These are phyloP conservation scores for Nymphalis c-album DNA, from an alignment of 2,888 invertebrate genomes.

Conservation along the genomic window DNA sequence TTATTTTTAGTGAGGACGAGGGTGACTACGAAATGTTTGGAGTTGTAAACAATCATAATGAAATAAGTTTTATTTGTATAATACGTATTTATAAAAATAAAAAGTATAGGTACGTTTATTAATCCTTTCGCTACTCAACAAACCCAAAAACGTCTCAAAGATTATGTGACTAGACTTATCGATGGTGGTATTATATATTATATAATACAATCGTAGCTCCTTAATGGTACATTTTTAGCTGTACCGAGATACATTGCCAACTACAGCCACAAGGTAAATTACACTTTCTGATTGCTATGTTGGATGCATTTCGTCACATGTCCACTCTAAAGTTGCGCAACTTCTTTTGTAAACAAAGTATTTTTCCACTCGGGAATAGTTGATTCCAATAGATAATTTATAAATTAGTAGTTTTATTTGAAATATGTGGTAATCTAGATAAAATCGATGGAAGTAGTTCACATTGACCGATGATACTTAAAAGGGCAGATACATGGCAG, in stretches of 20 bases:
- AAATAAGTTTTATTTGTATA: too few species aligned
- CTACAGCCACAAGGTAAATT: slow-evolving; percentile 1
- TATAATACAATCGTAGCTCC: background rate
- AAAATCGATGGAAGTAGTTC: slow-evolving; percentile 11
- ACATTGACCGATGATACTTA: slow-evolving; percentile 20
- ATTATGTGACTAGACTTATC: too few species aligned
- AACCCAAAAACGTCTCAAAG: too few species aligned
- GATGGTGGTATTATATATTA: background rate
- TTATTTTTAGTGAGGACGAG: too few species aligned
- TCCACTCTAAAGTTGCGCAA: slow-evolving; percentile 20
- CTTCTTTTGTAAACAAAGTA: background rate
- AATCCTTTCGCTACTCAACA: too few species aligned
- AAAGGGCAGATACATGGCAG: background rate
- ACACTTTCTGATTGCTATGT: slow-evolving; percentile 13
- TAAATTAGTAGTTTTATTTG: background rate
- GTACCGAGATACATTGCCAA: background rate
- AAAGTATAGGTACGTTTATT: too few species aligned
- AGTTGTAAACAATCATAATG: too few species aligned
- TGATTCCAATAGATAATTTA: background rate
- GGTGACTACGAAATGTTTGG: too few species aligned
- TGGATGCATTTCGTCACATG: slow-evolving; percentile 2
- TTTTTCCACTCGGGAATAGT: background rate
- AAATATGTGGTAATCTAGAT: background rate
- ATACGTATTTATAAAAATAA: too few species aligned
- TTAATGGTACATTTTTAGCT: background rate